Evolutionary conservation across 2,797 vertebrate genomes (phyloP), one percentile per base, ranked within the genome.

Genomic region (Helostoma temminkii): DNA sequence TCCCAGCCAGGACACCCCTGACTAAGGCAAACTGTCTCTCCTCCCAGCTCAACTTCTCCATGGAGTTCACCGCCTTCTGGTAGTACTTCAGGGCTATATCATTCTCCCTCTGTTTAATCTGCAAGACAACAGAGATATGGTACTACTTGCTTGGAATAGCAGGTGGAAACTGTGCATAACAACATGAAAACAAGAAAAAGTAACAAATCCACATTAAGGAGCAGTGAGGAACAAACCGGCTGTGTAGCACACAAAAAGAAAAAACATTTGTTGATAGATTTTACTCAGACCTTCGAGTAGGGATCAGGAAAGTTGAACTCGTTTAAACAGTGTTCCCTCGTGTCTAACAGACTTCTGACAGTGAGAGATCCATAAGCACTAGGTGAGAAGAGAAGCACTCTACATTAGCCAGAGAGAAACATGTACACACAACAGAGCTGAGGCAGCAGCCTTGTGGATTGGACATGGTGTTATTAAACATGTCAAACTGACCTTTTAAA

Each of bases 241-340:
- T 24, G 26, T 26, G 63, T 14, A 54, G 18, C 43, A 64, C 22
- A 76, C 28, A 28, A 16, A 53, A 21, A 54, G 25, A 25, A 72
- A 69, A 74, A 69, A 57, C 57, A 49, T 9, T 26, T 18, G 6
- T 76, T 66, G 57, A 45, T 50, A 73, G 74, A 57, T 62, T 75
- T 63, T 54, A 76, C 39, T 82, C 95, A 93, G 91, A 99, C 98
- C 95, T 98, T 97, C 57, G 96, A 99, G 83, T 98, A 99, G 70
- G 98, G 98, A 72, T 99, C 98, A 18, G 98, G 98, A 87, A 99
- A 99, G 94, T 94, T 98, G 94, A 99, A 99, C 91, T 99, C 98
- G 1, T 99, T 98, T 91, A 99, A 86, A 89, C 98, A 99, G 92
- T 99, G 98, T 75, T 99, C 98, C 89, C 98, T 94, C 0, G 98